Evolutionary conservation across 2,113 vertebrate species (phyloP), one percentile per base, ranked within the genome.

Genomic region (Nerophis ophidion): DNA sequence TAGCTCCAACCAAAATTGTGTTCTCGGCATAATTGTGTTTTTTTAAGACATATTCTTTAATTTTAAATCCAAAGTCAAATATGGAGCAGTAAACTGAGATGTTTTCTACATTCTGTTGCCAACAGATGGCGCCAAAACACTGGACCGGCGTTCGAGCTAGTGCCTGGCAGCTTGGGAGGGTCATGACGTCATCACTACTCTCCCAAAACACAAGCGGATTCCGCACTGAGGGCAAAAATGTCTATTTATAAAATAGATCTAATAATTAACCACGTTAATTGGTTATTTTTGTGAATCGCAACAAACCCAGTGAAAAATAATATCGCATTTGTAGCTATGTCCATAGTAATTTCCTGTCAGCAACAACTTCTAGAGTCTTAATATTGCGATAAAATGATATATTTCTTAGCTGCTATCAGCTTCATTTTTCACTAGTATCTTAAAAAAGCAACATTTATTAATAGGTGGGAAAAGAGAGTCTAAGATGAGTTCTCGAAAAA

Each of bases 161-260:
- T 71, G 79, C 72, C 76, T 74, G 63, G 81, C 80, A 57, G 70
- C 77, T 54, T 65, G 50, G 40, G 40, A 7, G 13, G 59, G 48
- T 48, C 66, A 64, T 87, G 79, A 87, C 86, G n/a, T 87, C 86
- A 85, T 12, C 38, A 48, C 61, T 68, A 59, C 73, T 61, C 72
- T 74, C 58, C 74, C 75, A 60, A 65, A 62, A 73, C 61, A 73
- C 61, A 63, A 62, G 38, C 68, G 62, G 50, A 46, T 44, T 36
- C 44, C 45, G 48, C 49, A 19, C 66, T 54, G 17, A 9, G 7
- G 33, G 14, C 51, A 62, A 49, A 84, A 76, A 65, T 17, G 54
- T 75, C 48, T 72, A 59, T 68, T 0, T 0, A 13, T 0, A 1
- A 0, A 50, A n/a, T n/a, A 5, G 57, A 53, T 47, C 47, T 2